Evolutionary conservation across 2,113 vertebrate genomes (phyloP), one percentile per base, ranked within the genome.

Genomic region (Lepus americanus): DNA sequence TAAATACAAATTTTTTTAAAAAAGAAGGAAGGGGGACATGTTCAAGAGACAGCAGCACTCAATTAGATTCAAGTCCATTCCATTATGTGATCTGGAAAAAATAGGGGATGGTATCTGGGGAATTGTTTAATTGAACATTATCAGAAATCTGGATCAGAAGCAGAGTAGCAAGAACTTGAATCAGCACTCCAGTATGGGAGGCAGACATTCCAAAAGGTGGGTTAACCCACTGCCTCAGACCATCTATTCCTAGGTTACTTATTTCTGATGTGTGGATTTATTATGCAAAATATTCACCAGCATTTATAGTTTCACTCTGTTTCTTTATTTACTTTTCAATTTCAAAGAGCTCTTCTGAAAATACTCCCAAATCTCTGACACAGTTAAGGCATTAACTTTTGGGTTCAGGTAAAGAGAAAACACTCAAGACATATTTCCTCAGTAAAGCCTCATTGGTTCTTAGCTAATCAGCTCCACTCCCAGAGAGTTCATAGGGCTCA

Each of bases 321-420:
- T 49, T 33, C 88, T 55, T 74, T 78, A 53, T 83, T 87, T 92
- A n/a, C 78, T 64, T 87, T 87, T 74, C 29, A 84, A 76, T 6
- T 49, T 81, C 9, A 83, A 90, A 89, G 55, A 36, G 11, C 5
- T 20, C 11, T 72, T 85, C 70, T 64, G 78, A 87, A 72, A 81
- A 90, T 55, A 94, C 36, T 92, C 13, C 33, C 61, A 44, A 39
- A 25, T 7, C 16, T 88, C 33, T 61, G 33, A n/a, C 1, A 73
- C 73, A 72, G 14, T 59, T 73, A 69, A 59, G 17, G 27, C 79
- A 76, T 87, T 53, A 95, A 36, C 20, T 77, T 94, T 70, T 55
- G 55, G n/a, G 17, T 66, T 90, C 61, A 33, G 3, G 16, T 76
- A 77, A 83, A 70, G 6, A 64, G 20, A 90, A 64, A 82, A 8